A percentile compares a stretch with the other conserved stretches of the same genome.
Evolutionary conservation across 2,888 invertebrate species (phyloP).

Genomic region (Nomada hirtipes): DNA sequence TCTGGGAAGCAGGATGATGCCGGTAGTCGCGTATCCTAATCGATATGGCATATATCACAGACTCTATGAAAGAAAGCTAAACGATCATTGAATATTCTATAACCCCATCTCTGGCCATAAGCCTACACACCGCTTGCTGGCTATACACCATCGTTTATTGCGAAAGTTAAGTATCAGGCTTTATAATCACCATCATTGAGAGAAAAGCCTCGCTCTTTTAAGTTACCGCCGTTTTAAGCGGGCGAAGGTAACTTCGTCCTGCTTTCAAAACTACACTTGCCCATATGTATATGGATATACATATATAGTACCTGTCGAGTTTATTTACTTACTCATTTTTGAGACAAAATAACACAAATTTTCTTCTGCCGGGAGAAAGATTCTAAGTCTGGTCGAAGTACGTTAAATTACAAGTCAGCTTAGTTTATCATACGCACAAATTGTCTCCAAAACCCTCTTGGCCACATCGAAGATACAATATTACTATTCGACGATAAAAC

Average conservation of each 20-base stretch:
- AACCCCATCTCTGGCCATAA: background rate
- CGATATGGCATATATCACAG: slow-evolving; percentile 4
- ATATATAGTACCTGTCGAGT: background rate
- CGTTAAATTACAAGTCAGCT: background rate
- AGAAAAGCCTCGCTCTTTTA: background rate
- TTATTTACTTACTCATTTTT: background rate
- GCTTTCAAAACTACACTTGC: background rate
- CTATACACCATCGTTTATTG: background rate
- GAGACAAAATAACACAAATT: too few species aligned
- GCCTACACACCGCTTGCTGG: background rate
- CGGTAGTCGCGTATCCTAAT: background rate
- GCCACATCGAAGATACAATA: background rate
- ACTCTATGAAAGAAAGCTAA: slow-evolving; percentile 4
- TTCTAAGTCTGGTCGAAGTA: slow-evolving; percentile 3
- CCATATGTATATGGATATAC: too few species aligned
- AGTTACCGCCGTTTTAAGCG: slow-evolving; percentile 22
- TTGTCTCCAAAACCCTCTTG: background rate
- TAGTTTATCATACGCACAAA: slow-evolving; percentile 42
- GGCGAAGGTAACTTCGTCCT: slow-evolving; percentile 43
- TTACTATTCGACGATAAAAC: background rate
- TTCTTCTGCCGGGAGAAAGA: slow-evolving; percentile 14
- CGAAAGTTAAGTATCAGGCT: slow-evolving; percentile 25
- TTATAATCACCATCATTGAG: background rate
- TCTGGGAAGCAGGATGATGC: background rate
- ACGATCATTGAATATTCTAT: slow-evolving; percentile 10